These are phyloP conservation scores for Ichneumon xanthorius DNA, from an alignment of 2,888 invertebrate genomes.

Conservation along the genomic window DNA sequence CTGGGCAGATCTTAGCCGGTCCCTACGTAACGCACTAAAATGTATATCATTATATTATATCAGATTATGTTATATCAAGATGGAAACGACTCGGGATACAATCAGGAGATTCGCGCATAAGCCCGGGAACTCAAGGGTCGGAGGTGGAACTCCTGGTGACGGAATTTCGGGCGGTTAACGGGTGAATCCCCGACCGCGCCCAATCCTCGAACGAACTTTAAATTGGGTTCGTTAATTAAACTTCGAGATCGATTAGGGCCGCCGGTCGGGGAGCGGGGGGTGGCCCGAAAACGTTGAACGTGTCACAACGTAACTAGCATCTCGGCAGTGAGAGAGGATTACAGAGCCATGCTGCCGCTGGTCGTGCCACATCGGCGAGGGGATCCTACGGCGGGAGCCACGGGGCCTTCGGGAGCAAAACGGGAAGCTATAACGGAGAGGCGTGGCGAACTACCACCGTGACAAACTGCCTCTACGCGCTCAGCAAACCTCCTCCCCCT, in stretches of 20 bases:
- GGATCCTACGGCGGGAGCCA: background rate
- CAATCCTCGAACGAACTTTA: constrained; percentile 72
- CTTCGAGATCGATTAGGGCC: constrained; percentile 73
- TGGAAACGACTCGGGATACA: background rate
- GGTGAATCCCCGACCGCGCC: constrained; percentile 1
- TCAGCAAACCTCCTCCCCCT: background rate
- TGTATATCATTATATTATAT: no score
- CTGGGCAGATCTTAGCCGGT: no score
- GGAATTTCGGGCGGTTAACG: background rate
- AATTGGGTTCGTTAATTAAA: constrained; percentile 78
- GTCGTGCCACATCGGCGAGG: background rate
- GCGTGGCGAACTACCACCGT: constrained; percentile 53
- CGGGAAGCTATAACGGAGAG: constrained; percentile 50
- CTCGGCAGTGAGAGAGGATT: constrained; percentile 23
- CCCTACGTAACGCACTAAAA: no score
- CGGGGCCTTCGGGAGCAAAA: constrained; percentile 1
- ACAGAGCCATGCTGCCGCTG: constrained; percentile 2
- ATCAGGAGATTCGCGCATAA: background rate
- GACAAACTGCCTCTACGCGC: constrained; percentile 56
- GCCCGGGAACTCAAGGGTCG: background rate
- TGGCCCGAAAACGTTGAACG: constrained; percentile 24
- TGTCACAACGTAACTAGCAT: constrained; percentile 25
- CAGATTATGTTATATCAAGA: background rate
- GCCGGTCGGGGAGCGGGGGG: background rate
- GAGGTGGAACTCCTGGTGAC: constrained; percentile 33